These are phyloP conservation scores for Smittia sp. DNA, from an alignment of 2,888 invertebrate genomes.

Conservation along the genomic window DNA sequence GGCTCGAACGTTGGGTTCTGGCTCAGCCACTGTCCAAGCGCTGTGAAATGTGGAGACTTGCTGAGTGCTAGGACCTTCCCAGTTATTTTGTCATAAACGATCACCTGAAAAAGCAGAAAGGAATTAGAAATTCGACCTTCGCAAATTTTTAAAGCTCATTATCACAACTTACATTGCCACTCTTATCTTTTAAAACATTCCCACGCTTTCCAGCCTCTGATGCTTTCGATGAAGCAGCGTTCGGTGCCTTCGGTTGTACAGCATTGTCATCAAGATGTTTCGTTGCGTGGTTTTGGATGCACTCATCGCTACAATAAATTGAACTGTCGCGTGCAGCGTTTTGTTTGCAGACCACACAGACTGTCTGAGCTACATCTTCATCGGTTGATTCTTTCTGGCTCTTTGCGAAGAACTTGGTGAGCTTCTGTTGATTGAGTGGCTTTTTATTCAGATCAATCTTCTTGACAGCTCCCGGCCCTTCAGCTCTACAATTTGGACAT, in stretches of 20 bases:
- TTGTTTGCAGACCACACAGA: constrained; percentile 73
- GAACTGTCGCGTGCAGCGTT: constrained; percentile 73
- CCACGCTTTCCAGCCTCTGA: constrained; percentile 42
- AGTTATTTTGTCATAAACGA: constrained; percentile 79
- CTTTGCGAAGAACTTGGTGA: constrained; percentile 33
- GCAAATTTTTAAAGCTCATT: constrained; percentile 9
- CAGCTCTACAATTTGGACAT: constrained; percentile 70
- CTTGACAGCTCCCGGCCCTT: background rate
- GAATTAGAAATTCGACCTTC: background rate
- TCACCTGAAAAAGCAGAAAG: constrained; percentile 56
- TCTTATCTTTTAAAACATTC: constrained; percentile 35
- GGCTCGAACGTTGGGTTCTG: constrained; percentile 87
- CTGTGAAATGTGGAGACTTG: constrained; percentile 78
- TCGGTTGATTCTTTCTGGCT: constrained; percentile 27
- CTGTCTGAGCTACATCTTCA: constrained; percentile 17
- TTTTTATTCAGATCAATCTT: constrained; percentile 33
- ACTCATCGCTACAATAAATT: constrained; percentile 85
- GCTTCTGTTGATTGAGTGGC: constrained; percentile 36
- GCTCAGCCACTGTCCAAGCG: constrained; percentile 78
- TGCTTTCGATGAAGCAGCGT: constrained; percentile 34
- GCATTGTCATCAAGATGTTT: constrained; percentile 51
- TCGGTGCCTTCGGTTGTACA: constrained; percentile 46
- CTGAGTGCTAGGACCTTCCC: constrained; percentile 72
- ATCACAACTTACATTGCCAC: constrained; percentile 28
- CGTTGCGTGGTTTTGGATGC: constrained; percentile 81